Evolutionary conservation across 2,113 vertebrate genomes (phyloP).

Genomic region (Mesocricetus auratus): DNA sequence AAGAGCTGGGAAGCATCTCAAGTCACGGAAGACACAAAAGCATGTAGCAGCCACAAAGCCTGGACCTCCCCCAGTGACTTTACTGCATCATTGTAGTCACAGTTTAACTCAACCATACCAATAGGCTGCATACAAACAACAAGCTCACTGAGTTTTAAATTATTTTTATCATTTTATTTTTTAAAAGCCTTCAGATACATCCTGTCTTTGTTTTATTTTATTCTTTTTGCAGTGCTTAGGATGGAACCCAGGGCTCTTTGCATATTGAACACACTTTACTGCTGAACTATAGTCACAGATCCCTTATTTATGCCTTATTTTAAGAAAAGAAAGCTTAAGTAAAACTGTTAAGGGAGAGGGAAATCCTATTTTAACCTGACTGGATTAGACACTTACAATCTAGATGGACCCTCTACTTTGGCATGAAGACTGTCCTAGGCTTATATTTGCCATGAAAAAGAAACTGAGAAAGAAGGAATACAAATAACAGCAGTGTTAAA

Average conservation of each 20-base stretch:
- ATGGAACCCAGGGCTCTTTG: neutral
- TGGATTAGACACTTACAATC: neutral
- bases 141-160: neutral
- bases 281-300: neutral
- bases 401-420: neutral
- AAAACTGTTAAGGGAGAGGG: neutral
- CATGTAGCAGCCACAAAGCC: rapidly evolving
- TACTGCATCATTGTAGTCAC: neutral
- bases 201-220: neutral
- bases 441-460: neutral
- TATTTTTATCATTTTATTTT: neutral
- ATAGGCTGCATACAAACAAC: neutral
- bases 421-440: neutral
- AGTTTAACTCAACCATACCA: neutral
- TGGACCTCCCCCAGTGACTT: neutral
- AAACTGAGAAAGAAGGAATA: neutral
- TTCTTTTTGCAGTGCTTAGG: neutral
- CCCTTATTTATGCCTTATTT: neutral
- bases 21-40: neutral
- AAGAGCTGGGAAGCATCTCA: neutral
- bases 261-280: neutral
- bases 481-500: neutral
- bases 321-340: constrained; percentile 46
- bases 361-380: neutral
- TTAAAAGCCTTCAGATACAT: neutral